Evolutionary conservation across 2,113 vertebrate species (phyloP), one percentile per base, ranked within the genome.

Genomic region (Miniopterus natalensis): DNA sequence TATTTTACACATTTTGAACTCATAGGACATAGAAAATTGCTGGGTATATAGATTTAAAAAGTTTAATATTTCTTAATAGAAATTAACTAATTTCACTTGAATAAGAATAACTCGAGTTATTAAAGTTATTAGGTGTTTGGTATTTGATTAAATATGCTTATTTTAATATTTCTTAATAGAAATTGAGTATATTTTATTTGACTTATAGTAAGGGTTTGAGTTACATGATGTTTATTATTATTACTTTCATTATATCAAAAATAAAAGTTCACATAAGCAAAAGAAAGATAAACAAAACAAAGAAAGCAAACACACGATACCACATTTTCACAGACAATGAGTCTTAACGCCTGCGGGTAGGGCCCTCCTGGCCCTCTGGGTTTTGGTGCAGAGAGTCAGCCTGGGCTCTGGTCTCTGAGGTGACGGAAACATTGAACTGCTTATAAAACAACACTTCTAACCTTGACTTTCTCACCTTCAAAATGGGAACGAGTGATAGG

Each of bases 131-230:
- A n/a, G 31, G 65, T 73, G 36, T 61, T 53, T 71, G 57, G 17
- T 73, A 2, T 53, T 63, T 74, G 55, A 10, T 57, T 73, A 87
- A 75, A 94, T 68, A 66, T 57, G 27, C 65, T 49, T 61, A 51
- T 79, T 63, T 87, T 57, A 95, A 73, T 71, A 84, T 63, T 70
- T 83, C 12, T 49, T 90, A 87, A 55, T 65, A 51, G 13, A 80
- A 84, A 75, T 53, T 13, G 40, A 51, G 11, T 40, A 25, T 10
- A 36, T 84, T 80, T 79, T 63, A 51, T 80, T 86, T 86, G 74
- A 85, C 9, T 65, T 85, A n/a, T 25, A 81, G 47, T 77, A 70
- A 55, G 87, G 23, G 74, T 47, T 80, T 74, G 40, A 40, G 49
- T 51, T 49, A 53, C 5, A 6, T 87, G 23, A 55, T 27, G 27